A percentile compares a stretch with the other conserved stretches of the same genome.
These are phyloP conservation scores for Nomada fucata DNA, from an alignment of 2,888 invertebrate genomes.

Conservation along the genomic window DNA sequence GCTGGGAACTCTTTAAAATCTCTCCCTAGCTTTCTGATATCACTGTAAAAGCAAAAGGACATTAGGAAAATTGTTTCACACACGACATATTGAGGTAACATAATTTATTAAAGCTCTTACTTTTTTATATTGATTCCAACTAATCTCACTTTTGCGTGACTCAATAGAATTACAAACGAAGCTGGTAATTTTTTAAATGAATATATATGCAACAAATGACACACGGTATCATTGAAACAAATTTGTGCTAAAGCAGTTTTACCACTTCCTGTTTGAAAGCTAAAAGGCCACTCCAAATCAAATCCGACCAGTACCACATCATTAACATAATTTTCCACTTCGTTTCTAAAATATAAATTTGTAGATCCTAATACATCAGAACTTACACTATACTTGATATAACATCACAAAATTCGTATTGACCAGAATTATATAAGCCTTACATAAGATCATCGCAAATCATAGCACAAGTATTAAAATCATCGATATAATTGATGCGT, in stretches of 20 bases:
- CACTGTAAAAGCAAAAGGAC: slow-evolving; percentile 83
- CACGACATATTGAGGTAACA: background rate
- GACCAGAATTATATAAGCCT: slow-evolving; percentile 42
- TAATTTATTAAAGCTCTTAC: slow-evolving; percentile 80
- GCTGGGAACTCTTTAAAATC: slow-evolving; percentile 87
- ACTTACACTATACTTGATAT: background rate
- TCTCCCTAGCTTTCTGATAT: slow-evolving; percentile 87
- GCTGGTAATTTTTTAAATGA: slow-evolving; percentile 86
- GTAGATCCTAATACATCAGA: slow-evolving; percentile 23
- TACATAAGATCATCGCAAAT: slow-evolving; percentile 80
- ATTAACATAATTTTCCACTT: slow-evolving; percentile 76
- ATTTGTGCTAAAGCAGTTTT: slow-evolving; percentile 88
- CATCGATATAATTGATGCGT: slow-evolving; percentile 73
- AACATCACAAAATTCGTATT: background rate
- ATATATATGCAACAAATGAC: slow-evolving; percentile 87
- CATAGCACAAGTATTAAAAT: slow-evolving; percentile 78
- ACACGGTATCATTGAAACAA: slow-evolving; percentile 85
- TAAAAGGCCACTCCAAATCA: slow-evolving; percentile 89
- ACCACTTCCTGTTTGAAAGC: slow-evolving; percentile 86
- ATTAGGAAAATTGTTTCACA: background rate
- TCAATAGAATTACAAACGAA: slow-evolving; percentile 85
- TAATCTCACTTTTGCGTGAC: slow-evolving; percentile 86
- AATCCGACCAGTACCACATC: slow-evolving; percentile 86
- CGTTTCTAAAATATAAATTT: slow-evolving; percentile 75
- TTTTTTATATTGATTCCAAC: slow-evolving; percentile 88